phyloP scores from a whole-genome alignment of 2,113 vertebrate species.

The Chrysemys picta region DNA sequence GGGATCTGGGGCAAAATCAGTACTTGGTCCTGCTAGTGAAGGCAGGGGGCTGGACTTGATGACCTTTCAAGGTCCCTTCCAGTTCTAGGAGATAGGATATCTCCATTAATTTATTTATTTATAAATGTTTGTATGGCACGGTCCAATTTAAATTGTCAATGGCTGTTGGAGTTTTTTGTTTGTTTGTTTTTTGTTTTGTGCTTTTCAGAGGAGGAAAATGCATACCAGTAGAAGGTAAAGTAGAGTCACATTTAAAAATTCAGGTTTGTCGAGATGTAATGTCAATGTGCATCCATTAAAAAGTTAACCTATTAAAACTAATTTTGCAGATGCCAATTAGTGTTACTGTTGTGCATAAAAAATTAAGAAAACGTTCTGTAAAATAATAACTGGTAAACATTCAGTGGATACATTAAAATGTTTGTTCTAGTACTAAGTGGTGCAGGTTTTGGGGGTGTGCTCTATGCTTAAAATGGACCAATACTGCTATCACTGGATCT shows the following conservation, averaged over 20 bases:
- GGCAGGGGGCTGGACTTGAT: no score
- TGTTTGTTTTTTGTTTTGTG: background rate
- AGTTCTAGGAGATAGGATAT: no score
- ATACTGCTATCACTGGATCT: background rate
- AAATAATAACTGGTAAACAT: background rate
- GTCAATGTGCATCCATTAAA: background rate
- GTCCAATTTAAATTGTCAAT: background rate
- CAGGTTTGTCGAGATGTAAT: background rate
- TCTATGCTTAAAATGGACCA: background rate
- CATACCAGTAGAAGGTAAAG: background rate
- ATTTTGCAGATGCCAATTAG: background rate
- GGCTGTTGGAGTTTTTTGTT: background rate
- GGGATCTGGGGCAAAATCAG: no score
- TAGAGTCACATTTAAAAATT: background rate
- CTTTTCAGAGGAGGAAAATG: background rate
- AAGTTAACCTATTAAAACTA: background rate
- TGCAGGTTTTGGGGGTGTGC: background rate
- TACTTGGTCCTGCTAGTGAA: no score
- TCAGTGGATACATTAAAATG: background rate
- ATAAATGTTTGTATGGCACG: background rate
- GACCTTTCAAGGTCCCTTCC: no score
- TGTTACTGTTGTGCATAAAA: background rate
- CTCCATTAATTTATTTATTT: no score
- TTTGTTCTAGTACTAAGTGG: background rate
- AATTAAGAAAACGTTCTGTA: background rate